Conservation (phyloP, 2,888 invertebrate species). For the Erebia palarica region DNA sequence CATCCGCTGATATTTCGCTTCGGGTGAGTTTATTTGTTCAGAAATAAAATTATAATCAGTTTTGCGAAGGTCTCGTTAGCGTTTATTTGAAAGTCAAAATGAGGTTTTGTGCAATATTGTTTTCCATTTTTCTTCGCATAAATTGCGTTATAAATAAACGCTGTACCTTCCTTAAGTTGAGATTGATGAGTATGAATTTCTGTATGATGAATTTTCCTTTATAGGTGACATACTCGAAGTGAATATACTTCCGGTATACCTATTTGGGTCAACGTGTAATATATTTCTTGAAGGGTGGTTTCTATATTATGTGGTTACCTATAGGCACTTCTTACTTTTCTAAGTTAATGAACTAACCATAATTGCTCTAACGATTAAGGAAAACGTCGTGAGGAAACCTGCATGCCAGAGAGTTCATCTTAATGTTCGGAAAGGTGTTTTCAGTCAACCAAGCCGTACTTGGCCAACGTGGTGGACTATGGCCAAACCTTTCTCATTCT, state of each 20-base stretch:
- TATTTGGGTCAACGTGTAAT: neutral
- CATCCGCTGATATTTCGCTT: slow-evolving; percentile 17
- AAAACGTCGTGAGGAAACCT: too few relatives aligned
- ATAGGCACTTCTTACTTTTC: too few relatives aligned
- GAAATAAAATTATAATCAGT: slow-evolving; percentile 30
- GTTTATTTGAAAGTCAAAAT: slow-evolving; percentile 29
- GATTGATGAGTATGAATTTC: neutral
- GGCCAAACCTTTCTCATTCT: too few relatives aligned
- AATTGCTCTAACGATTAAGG: too few relatives aligned
- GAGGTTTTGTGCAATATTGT: slow-evolving; percentile 21
- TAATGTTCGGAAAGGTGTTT: too few relatives aligned
- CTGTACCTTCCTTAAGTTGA: neutral
- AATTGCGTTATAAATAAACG: neutral
- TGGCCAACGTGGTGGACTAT: too few relatives aligned
- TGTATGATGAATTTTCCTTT: neutral
- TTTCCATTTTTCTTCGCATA: slow-evolving; percentile 15
- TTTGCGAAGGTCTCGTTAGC: slow-evolving; percentile 28
- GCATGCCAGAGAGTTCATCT: too few relatives aligned
- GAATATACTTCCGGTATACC: too few relatives aligned
- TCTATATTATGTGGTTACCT: too few relatives aligned
- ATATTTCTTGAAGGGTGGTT: neutral
- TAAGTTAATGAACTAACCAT: too few relatives aligned
- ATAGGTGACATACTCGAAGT: neutral
- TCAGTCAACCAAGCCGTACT: too few relatives aligned
- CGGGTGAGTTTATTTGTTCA: slow-evolving; percentile 25